Evolutionary conservation across 2,113 vertebrate species (phyloP).

Genomic region (Cyprinodon brontotheroides): DNA sequence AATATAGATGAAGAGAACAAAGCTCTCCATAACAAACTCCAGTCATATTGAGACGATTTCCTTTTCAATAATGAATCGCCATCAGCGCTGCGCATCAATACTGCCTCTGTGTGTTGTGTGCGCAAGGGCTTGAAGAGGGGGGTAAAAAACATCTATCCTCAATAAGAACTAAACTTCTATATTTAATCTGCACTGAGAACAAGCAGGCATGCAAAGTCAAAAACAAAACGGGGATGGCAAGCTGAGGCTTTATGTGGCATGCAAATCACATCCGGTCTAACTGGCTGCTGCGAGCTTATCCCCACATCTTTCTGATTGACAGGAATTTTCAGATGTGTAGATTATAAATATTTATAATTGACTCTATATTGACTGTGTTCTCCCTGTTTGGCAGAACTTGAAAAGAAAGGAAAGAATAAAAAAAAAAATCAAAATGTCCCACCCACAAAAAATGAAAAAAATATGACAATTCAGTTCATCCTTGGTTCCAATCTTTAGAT

Average conservation of each 20-base stretch:
- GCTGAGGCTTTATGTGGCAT: conserved; percentile 78
- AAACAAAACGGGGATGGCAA: conserved; percentile 75
- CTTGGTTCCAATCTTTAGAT: conserved; percentile 54
- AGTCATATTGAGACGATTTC: conserved; percentile 79
- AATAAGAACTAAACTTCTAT: conserved; percentile 83
- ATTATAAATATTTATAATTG: conserved; percentile 87
- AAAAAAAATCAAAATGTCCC: conserved; percentile 47
- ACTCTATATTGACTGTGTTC: conserved; percentile 81
- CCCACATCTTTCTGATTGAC: conserved; percentile 80
- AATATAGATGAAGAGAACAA: conserved; percentile 84
- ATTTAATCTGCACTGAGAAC: conserved; percentile 82
- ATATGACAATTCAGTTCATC: conserved; percentile 57
- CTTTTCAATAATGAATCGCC: conserved; percentile 84
- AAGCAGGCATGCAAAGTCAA: conserved; percentile 76
- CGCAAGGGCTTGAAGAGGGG: neutral
- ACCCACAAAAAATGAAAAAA: conserved; percentile 28
- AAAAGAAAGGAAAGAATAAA: conserved; percentile 23
- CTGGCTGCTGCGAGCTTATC: conserved; percentile 74
- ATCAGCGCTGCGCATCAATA: conserved; percentile 80
- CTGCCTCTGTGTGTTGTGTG: conserved; percentile 55
- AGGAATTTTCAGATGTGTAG: conserved; percentile 81
- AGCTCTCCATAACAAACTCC: conserved; percentile 78
- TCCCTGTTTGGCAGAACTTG: conserved; percentile 74
- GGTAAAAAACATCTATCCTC: conserved; percentile 72
- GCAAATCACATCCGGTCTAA: conserved; percentile 77